A percentile compares a stretch with the other conserved stretches of the same genome.
phyloP scores from a whole-genome alignment of 2,888 invertebrate genomes.

The Phortica okadai region DNA sequence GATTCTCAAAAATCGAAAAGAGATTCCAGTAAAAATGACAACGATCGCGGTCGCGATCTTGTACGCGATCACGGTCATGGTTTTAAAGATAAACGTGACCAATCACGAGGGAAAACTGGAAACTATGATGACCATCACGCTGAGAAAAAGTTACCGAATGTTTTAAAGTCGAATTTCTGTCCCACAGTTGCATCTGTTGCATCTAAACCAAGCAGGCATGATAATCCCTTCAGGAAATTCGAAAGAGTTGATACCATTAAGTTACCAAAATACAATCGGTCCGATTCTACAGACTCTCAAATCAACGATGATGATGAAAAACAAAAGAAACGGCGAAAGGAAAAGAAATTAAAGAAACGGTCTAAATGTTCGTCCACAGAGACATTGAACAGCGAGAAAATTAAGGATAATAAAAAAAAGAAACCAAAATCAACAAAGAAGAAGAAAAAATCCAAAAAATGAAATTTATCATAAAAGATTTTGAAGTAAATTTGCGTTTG shows the following conservation, averaged over 20 bases:
- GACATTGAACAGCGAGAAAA: conserved; percentile 81
- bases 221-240: conserved; percentile 78
- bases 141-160: conserved; percentile 5
- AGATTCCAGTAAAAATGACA: conserved; percentile 8
- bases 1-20: neutral
- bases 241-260: conserved; percentile 80
- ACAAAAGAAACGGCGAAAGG: conserved; percentile 79
- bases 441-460: conserved; percentile 70
- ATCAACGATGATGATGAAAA: conserved; percentile 73
- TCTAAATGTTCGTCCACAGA: conserved; percentile 77
- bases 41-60: conserved; percentile 13
- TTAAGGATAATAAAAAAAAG: conserved; percentile 79
- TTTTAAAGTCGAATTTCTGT: conserved; percentile 43
- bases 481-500: too few relatives aligned
- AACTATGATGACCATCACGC: conserved; percentile 36
- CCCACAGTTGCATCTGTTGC: conserved; percentile 55
- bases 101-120: conserved; percentile 51
- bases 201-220: conserved; percentile 53
- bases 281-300: conserved; percentile 73
- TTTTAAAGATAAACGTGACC: conserved; percentile 5
- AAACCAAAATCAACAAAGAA: conserved; percentile 60
- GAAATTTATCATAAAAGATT: conserved; percentile 6
- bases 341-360: conserved; percentile 80
- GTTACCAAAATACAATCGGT: conserved; percentile 78
- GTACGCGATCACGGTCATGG: conserved; percentile 16